Base-by-base conservation (phyloP, 37 sponge, comb jelly and placozoan species). In the Lycopodina hypogea region DNA sequence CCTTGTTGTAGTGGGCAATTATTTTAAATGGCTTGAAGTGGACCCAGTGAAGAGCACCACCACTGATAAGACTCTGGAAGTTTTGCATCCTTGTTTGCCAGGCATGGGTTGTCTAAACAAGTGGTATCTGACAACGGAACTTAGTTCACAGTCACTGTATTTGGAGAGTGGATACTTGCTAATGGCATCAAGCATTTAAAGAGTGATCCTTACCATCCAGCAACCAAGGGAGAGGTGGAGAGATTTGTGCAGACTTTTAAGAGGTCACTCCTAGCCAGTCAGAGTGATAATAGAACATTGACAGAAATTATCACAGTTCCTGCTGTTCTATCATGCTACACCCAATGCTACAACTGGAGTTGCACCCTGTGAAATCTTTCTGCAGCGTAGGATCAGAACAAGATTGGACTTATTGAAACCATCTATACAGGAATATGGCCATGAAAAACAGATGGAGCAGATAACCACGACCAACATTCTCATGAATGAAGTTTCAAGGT, bases 271-370 rank as follows among this genome's bases (percentile, higher is more conserved):
- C 53, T 18, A 52, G 53, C 53, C 53, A 15, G 53, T 18, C 11
- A 15, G 53, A 52, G 15, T 18, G 53, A 52, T 11, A 52, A 52
- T 52, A 15, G 53, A 52, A 52, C 53, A 52, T 11, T 52, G 53
- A 61, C 42, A 60, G 38, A 29, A 33, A 35, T 37, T 61, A 56
- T 23, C 61, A 29, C 40, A 77, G 63, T 77, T 77, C 38, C 60
- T 77, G 77, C 35, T 77, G 42, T 26, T 37, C 29, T 60, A 77
- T 61, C 61, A 56, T 32, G 35, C 23, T 24, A n/a, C n/a, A n/a
- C n/a, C n/a, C n/a, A n/a, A n/a, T n/a, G n/a, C n/a, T n/a, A n/a
- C n/a, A n/a, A n/a, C n/a, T n/a, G n/a, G n/a, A n/a, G n/a, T n/a
- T n/a, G n/a, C n/a, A n/a, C n/a, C n/a, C n/a, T n/a, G n/a, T n/a